Conservation (phyloP, 2,113 vertebrate species). For the Crotalus horridus region DNA sequence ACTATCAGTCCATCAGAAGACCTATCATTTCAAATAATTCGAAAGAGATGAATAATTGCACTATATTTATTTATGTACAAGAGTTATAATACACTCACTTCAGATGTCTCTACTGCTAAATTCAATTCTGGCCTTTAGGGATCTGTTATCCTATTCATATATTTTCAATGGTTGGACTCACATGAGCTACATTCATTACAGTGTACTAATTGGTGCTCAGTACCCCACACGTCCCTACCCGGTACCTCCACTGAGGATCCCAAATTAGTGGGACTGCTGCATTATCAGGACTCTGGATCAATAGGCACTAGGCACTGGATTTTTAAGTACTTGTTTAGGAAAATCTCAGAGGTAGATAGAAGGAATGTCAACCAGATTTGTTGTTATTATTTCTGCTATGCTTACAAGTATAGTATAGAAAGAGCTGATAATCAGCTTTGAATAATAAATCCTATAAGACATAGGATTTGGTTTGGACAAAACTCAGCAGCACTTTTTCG, state of each 20-base stretch:
- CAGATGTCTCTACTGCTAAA: not conserved
- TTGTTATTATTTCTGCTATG: not conserved
- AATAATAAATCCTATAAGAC: not conserved
- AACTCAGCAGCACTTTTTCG: too few relatives aligned
- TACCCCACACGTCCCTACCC: not conserved
- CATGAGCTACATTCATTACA: not conserved
- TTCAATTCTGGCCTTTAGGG: not conserved
- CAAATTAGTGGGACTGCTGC: not conserved
- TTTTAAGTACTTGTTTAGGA: not conserved
- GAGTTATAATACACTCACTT: not conserved
- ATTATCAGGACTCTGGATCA: not conserved
- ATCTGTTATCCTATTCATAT: not conserved
- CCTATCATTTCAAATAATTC: not conserved
- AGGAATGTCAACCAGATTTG: not conserved
- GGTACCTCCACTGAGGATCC: not conserved
- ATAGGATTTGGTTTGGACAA: not conserved
- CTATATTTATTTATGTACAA: not conserved
- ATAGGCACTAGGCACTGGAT: not conserved
- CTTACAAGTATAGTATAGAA: not conserved
- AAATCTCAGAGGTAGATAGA: not conserved
- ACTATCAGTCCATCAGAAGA: not conserved
- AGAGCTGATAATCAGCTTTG: not conserved
- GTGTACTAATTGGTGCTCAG: not conserved
- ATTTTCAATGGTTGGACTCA: not conserved
- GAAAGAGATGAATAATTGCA: not conserved